Evolutionary conservation across 2,888 invertebrate genomes (phyloP).

Genomic region (Amaurobius ferox): DNA sequence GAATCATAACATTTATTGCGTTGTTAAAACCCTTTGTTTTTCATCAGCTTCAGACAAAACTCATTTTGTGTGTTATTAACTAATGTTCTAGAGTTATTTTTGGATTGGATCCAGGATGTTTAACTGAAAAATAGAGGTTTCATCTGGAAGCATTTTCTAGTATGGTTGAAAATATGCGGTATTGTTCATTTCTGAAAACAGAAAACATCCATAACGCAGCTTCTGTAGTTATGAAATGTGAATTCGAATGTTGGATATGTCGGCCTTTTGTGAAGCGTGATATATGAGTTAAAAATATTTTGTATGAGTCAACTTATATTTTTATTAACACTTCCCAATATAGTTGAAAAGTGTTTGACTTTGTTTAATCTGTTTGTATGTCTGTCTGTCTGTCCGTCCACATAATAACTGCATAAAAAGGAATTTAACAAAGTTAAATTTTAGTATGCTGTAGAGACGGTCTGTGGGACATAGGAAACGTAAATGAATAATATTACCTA

Average conservation of each 20-base stretch:
- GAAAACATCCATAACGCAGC: slow-evolving; percentile 6
- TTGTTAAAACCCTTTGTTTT: too few relatives aligned
- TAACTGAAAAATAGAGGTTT: slow-evolving; percentile 6
- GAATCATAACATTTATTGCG: too few relatives aligned
- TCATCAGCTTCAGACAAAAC: too few relatives aligned
- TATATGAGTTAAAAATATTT: neutral
- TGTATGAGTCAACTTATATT: neutral
- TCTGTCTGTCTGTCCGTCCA: too few relatives aligned
- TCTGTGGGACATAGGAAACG: too few relatives aligned
- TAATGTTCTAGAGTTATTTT: slow-evolving; percentile 6
- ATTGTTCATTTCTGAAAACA: neutral
- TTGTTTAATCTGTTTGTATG: too few relatives aligned
- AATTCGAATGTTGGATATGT: neutral
- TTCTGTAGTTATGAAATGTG: neutral
- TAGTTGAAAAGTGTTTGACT: too few relatives aligned
- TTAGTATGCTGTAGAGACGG: too few relatives aligned
- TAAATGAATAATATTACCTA: too few relatives aligned
- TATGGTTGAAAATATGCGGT: neutral
- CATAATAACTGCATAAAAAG: too few relatives aligned
- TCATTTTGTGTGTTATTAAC: neutral
- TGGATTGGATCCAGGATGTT: neutral
- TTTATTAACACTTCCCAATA: too few relatives aligned
- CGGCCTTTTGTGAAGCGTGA: neutral
- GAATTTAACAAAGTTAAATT: too few relatives aligned
- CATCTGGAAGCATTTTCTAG: neutral